Conservation (phyloP, 2,113 vertebrate genomes). For the Phalacrocorax pelagicus region DNA sequence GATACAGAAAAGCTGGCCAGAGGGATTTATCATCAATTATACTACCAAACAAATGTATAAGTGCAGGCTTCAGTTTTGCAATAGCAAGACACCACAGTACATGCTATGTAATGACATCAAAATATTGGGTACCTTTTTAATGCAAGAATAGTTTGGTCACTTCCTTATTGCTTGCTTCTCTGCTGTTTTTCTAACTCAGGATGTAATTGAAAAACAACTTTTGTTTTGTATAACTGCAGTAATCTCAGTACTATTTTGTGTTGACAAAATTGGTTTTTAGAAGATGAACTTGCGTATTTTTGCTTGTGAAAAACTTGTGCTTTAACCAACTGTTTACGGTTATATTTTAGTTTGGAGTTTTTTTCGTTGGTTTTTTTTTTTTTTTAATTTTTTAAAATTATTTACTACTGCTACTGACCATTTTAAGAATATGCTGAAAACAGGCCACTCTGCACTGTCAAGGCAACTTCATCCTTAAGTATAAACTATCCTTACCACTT, state of each 20-base stretch:
- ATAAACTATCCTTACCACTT: not conserved
- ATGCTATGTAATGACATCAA: not conserved
- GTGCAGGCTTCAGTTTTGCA: not conserved
- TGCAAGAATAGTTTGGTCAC: not conserved
- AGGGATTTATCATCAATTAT: not conserved
- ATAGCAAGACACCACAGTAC: accelerated
- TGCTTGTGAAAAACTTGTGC: not conserved
- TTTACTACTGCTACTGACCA: not conserved
- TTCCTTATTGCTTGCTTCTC: not conserved
- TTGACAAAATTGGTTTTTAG: not conserved
- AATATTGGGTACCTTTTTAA: not conserved
- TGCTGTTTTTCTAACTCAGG: not conserved
- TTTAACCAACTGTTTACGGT: not conserved
- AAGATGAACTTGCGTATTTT: not conserved
- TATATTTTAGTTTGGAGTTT: not conserved
- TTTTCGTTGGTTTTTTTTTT: too few relatives aligned
- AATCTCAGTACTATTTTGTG: not conserved
- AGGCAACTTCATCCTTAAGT: not conserved
- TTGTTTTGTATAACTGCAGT: not conserved
- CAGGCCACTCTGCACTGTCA: not conserved
- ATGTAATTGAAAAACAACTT: not conserved
- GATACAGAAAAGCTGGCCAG: not conserved
- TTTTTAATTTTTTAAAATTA: not conserved
- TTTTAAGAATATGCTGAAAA: not conserved
- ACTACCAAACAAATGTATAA: not conserved